phyloP scores from a whole-genome alignment of 2,888 invertebrate genomes.

The Cantharis nigra region DNA sequence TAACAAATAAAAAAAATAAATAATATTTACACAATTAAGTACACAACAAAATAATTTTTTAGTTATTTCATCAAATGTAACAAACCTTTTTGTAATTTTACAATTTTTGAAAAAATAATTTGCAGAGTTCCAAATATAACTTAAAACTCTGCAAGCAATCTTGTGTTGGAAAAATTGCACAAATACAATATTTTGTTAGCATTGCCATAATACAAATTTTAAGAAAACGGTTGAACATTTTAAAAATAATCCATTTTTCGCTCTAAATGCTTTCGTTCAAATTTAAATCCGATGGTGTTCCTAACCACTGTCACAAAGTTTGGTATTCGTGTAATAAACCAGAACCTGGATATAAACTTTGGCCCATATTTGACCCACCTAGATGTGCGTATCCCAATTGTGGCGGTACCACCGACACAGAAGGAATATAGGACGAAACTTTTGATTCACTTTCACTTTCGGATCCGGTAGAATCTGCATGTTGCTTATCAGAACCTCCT shows the following conservation, averaged over 20 bases:
- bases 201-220: background rate
- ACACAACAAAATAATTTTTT: constrained; percentile 36
- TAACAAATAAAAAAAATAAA: constrained; percentile 37
- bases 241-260: background rate
- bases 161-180: background rate
- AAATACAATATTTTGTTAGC: background rate
- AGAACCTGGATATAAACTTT: constrained; percentile 51
- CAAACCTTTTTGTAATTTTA: background rate
- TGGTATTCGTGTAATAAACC: constrained; percentile 56
- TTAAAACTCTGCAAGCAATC: background rate
- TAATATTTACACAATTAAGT: constrained; percentile 42
- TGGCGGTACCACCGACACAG: constrained; percentile 38
- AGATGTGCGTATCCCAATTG: constrained; percentile 48
- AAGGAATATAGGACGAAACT: constrained; percentile 43
- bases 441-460: constrained; percentile 54
- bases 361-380: constrained; percentile 46
- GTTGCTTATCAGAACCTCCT: constrained; percentile 52
- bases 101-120: background rate
- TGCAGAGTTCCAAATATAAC: background rate
- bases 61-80: background rate
- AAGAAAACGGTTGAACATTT: background rate
- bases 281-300: constrained; percentile 35
- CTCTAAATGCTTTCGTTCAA: constrained; percentile 33
- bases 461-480: constrained; percentile 55
- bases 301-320: constrained; percentile 57